Evolutionary conservation across 2,888 invertebrate species (phyloP), one percentile per base, ranked within the genome.

Genomic region (Mesochorus sp.): DNA sequence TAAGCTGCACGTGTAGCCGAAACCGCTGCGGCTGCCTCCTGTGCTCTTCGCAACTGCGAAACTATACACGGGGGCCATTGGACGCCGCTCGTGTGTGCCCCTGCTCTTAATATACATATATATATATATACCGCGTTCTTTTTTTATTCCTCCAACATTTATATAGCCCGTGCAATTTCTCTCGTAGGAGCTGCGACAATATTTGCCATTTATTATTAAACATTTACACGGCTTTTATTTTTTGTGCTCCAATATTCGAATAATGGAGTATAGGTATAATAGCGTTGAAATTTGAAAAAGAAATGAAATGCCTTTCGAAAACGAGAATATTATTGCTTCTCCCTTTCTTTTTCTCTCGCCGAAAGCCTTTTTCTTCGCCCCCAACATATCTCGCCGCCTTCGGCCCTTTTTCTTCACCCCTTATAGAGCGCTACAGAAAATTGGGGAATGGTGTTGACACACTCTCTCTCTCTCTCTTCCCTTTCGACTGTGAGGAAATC

Each of bases 1-100:
- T 84, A 80, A 82, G 84, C 83, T 88, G 88, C 89, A 89, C 89
- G 89, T 89, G 89, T 88, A 84, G 76, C 59, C 26, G 84, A 89
- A 89, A 89, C 89, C 89, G 72, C 86, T 83, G 76, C 88, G 83
- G 42, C 87, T 64, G 84, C 89, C 89, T 88, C 89, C 24, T 17
- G 17, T 31, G 42, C 17, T 67, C 72, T 49, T 72, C 67, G 75
- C 59, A 66, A 28, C 68, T 26, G 21, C 44, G 34, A 26, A 34
- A n/a, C 28, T 26, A 55, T 26, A 24, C 19, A n/a, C 44, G 51
- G 51, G 51, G 51, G 64, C 51, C 51, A 66, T 66, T 66, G 51
- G 64, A 66, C 51, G 62, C 53, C 21, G 14, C 19, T 53, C 59
- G 8, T 28, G 21, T 31, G 21, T 5, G 31, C 55, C n/a, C n/a